These are phyloP conservation scores for Harpegnathos saltator DNA, from an alignment of 1,140 invertebrate species.

Conservation along the genomic window DNA sequence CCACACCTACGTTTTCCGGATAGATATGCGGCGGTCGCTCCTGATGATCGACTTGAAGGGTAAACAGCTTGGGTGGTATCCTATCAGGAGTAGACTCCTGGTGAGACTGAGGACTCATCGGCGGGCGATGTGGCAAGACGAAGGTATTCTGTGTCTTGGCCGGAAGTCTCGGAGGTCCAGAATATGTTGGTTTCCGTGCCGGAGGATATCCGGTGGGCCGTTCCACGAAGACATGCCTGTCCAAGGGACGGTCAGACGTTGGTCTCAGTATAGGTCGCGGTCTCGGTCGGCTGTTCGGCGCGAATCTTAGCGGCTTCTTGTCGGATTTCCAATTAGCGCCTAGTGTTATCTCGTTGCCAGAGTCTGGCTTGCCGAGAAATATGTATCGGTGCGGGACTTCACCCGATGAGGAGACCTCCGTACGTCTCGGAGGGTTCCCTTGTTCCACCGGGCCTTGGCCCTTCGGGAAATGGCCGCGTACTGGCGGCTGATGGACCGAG, in stretches of 20 bases:
- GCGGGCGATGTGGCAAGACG: conserved; percentile 54
- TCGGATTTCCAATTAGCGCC: conserved; percentile 80
- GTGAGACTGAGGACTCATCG: conserved; percentile 36
- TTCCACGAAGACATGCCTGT: conserved; percentile 74
- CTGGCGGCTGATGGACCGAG: conserved; percentile 69
- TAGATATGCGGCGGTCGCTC: conserved; percentile 64
- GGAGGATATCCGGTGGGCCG: conserved; percentile 72
- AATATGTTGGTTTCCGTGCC: conserved; percentile 74
- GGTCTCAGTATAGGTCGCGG: conserved; percentile 78
- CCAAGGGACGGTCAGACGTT: conserved; percentile 70
- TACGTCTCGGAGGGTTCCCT: conserved; percentile 81
- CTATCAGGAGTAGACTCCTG: conserved; percentile 70
- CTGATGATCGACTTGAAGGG: conserved; percentile 59
- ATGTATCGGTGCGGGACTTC: conserved; percentile 77
- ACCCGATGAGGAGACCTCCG: conserved; percentile 74
- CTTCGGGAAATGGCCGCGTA: conserved; percentile 78
- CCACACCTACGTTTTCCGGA: conserved; percentile 46
- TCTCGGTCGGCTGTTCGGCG: conserved; percentile 69
- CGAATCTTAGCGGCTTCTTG: conserved; percentile 78
- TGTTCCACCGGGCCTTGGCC: conserved; percentile 73
- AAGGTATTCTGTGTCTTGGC: conserved; percentile 69
- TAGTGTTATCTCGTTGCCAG: conserved; percentile 73
- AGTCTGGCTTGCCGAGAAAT: conserved; percentile 74
- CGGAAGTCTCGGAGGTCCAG: conserved; percentile 69
- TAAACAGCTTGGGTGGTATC: conserved; percentile 15